Conservation (phyloP, 35 echinoderm and acorn worm genomes). For the Diadema setosum region DNA sequence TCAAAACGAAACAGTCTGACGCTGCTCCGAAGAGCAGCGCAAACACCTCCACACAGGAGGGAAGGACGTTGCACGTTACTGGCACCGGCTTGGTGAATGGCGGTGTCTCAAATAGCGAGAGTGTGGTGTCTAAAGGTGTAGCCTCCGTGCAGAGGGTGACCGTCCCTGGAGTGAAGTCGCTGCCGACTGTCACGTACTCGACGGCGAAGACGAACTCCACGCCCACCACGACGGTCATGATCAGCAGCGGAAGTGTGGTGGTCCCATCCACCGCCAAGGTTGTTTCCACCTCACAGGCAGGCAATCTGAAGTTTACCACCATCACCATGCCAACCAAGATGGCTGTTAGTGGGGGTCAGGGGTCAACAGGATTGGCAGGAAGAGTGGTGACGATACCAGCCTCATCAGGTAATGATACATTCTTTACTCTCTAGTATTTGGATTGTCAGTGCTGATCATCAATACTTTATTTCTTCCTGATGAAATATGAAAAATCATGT, state of each 20-base stretch:
- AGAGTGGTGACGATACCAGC: conserved; percentile 32
- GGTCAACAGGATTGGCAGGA: neutral
- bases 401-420: neutral
- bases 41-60: neutral
- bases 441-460: no score
- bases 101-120: neutral
- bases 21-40: neutral
- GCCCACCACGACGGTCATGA: neutral
- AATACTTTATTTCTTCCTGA: no score
- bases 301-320: conserved; percentile 43
- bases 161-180: neutral
- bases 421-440: no score
- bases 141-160: neutral
- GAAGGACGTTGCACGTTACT: neutral
- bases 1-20: neutral
- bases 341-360: neutral
- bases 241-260: neutral
- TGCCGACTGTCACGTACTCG: neutral
- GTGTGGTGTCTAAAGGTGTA: neutral
- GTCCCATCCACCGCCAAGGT: neutral
- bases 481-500: no score
- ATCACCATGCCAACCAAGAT: conserved; percentile 49
- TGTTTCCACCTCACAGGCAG: neutral
- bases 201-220: neutral
- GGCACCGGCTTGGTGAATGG: neutral